These are phyloP conservation scores for Xylota segnis DNA, from an alignment of 2,888 invertebrate genomes.

Conservation along the genomic window DNA sequence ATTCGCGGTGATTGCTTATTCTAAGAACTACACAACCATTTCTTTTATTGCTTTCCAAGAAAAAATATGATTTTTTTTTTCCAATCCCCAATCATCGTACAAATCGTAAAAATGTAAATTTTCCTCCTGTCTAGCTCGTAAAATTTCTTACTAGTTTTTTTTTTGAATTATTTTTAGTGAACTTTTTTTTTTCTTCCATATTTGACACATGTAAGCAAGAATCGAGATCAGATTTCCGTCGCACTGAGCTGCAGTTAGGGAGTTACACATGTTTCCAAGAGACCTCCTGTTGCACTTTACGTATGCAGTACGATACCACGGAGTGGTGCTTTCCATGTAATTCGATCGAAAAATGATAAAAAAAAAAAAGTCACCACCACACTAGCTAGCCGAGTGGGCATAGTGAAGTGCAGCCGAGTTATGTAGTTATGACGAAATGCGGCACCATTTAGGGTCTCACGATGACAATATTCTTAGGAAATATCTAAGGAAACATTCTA, in stretches of 20 bases:
- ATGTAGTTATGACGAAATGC: slow-evolving; percentile 46
- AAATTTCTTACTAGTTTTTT: slow-evolving; percentile 8
- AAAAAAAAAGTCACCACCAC: slow-evolving; percentile 17
- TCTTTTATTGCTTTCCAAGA: slow-evolving; percentile 46
- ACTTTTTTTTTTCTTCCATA: slow-evolving; percentile 26
- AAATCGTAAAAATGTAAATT: slow-evolving; percentile 45
- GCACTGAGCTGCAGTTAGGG: slow-evolving; percentile 24
- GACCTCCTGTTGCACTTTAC: slow-evolving; percentile 59
- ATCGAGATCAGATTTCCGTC: slow-evolving; percentile 65
- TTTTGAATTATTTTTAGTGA: slow-evolving; percentile 7
- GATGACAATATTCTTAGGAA: slow-evolving; percentile 53
- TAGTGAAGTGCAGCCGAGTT: slow-evolving; percentile 8
- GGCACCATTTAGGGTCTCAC: slow-evolving; percentile 63
- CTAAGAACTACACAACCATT: slow-evolving; percentile 18
- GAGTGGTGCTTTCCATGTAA: slow-evolving; percentile 53
- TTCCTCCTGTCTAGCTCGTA: slow-evolving; percentile 21
- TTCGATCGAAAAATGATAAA: slow-evolving; percentile 54
- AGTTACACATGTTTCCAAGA: slow-evolving; percentile 58
- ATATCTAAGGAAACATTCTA: slow-evolving; percentile 30
- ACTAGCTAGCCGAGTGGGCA: neutral
- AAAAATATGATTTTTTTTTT: slow-evolving; percentile 24
- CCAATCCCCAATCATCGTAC: slow-evolving; percentile 49
- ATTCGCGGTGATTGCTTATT: slow-evolving; percentile 19
- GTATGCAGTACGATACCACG: slow-evolving; percentile 16
- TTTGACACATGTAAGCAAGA: slow-evolving; percentile 65